Evolutionary conservation across 1,140 invertebrate species (phyloP), one percentile per base, ranked within the genome.

Genomic region (Calliphora vicina): DNA sequence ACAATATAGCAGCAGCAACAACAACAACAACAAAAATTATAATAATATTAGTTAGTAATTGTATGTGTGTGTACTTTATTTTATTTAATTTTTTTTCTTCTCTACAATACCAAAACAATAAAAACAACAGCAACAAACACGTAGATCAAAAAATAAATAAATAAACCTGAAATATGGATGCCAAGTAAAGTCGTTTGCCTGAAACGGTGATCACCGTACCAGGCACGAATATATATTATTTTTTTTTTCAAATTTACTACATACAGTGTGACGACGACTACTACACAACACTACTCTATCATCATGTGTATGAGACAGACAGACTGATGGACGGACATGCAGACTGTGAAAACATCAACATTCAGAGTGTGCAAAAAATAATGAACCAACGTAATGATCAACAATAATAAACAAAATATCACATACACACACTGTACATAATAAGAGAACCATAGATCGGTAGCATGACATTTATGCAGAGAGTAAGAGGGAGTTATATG

Each of bases 81-180:
- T 57, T 57, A 67, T 67, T n/a, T 67, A 23, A 1, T 67, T 17
- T 23, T 25, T 50, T 13, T 23, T 23, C 23, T 67, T 67, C n/a
- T 67, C 23, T 10, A 67, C 61, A 23, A 67, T 67, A 67, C 23
- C 61, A 67, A 20, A 78, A 78, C 74, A 23, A 78, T 20, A 76
- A 76, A 76, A 76, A 76, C 29, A 76, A 43, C n/a, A 78, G 42
- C 74, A 78, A 43, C 74, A 43, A 78, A 23, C 13, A 57, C 15
- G 50, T n/a, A 57, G 5, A 76, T 4, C 20, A 78, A 78, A 29
- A 78, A 78, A 20, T 13, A 43, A 78, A 17, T 25, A 74, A 74
- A 78, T 78, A 78, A 78, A 78, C 74, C 74, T 78, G 74, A 78
- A 78, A 78, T 78, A 78, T 78, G 74, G 74, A 78, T 78, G 74